These are phyloP conservation scores for Hyles vespertilio DNA, from an alignment of 1,140 invertebrate genomes.

Conservation along the genomic window DNA sequence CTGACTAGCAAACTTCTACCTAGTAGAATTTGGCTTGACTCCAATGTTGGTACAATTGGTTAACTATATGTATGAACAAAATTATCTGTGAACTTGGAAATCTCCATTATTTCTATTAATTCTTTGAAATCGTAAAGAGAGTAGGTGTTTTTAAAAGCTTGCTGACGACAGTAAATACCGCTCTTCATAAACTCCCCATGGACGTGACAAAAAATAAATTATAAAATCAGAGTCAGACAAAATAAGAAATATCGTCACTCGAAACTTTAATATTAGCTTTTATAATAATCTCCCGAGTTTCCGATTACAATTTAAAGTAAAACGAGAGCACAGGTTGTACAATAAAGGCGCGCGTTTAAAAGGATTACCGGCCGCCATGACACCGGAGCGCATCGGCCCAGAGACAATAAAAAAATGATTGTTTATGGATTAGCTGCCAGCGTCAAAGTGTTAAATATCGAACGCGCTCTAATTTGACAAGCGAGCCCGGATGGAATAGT, in stretches of 20 bases:
- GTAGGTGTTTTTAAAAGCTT: too few relatives aligned
- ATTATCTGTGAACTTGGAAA: too few relatives aligned
- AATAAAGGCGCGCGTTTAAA: conserved; percentile 63
- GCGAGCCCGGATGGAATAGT: conserved; percentile 48
- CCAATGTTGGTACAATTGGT: too few relatives aligned
- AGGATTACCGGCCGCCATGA: conserved; percentile 66
- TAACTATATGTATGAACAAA: too few relatives aligned
- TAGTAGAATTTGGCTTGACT: too few relatives aligned
- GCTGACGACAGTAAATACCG: too few relatives aligned
- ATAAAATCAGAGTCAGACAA: neutral
- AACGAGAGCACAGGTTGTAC: conserved; percentile 40
- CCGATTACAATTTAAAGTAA: conserved; percentile 42
- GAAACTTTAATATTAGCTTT: conserved; percentile 4
- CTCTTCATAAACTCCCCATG: too few relatives aligned
- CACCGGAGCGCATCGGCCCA: conserved; percentile 41
- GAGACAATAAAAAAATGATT: conserved; percentile 60
- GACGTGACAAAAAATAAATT: too few relatives aligned
- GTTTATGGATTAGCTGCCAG: conserved; percentile 68
- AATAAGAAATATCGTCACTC: conserved; percentile 1
- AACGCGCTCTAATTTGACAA: conserved; percentile 70
- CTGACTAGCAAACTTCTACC: too few relatives aligned
- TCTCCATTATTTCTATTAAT: too few relatives aligned
- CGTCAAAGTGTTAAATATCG: conserved; percentile 75
- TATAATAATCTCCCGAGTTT: conserved; percentile 22
- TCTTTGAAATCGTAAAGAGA: too few relatives aligned